These are phyloP conservation scores for Platynereis dumerilii DNA, from an alignment of 2,888 invertebrate genomes.

Conservation along the genomic window DNA sequence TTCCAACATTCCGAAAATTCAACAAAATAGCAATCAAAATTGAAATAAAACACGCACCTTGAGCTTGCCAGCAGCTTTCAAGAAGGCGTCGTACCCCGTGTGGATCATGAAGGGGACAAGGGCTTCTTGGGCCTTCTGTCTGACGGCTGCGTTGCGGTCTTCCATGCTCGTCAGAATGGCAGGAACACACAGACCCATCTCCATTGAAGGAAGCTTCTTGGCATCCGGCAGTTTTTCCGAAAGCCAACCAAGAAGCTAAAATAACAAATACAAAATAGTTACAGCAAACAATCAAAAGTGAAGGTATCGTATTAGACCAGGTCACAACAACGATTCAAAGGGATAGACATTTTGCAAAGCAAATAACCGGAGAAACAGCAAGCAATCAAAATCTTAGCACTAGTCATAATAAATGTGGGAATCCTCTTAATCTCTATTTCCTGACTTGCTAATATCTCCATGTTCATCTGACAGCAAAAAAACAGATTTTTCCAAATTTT, in stretches of 20 bases:
- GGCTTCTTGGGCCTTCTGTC: slow-evolving; percentile 88
- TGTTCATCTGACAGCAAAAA: no score
- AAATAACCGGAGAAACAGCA: no score
- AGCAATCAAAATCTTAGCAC: no score
- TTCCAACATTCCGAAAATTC: no score
- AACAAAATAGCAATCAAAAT: no score
- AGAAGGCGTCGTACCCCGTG: slow-evolving; percentile 81
- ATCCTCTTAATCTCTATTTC: no score
- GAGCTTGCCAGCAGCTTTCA: slow-evolving; percentile 77
- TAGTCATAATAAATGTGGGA: no score
- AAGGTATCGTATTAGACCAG: background rate
- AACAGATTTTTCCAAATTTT: no score
- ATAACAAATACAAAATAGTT: background rate
- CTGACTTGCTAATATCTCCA: no score
- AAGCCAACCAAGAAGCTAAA: slow-evolving; percentile 80
- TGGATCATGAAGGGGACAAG: slow-evolving; percentile 93
- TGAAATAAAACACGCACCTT: no score
- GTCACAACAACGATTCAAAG: background rate
- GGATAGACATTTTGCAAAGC: no score
- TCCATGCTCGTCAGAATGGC: slow-evolving; percentile 82
- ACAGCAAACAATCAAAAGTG: background rate
- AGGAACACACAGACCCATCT: slow-evolving; percentile 79
- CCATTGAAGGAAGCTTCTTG: slow-evolving; percentile 68
- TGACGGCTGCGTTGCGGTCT: slow-evolving; percentile 88
- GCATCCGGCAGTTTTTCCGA: slow-evolving; percentile 76